Conservation (phyloP, 2,888 invertebrate species). For the Lasioglossum marginatum region DNA sequence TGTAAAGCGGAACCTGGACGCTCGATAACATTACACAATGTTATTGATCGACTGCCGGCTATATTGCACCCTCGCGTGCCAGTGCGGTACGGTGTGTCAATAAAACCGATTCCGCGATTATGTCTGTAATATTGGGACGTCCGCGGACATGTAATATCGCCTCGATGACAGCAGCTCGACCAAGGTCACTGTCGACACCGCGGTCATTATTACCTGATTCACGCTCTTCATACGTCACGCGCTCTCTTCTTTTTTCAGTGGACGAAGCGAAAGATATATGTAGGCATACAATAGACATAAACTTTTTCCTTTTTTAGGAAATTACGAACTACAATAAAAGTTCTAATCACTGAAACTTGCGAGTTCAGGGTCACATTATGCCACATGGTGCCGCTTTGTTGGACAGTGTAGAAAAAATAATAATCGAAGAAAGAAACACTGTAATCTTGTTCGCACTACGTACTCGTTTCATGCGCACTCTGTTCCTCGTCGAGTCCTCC, state of each 20-base stretch:
- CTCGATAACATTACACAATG: not conserved
- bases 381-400: too few species aligned
- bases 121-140: not conserved
- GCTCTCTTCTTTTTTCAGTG: not conserved
- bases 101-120: not conserved
- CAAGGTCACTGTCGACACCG: not conserved
- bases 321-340: too few species aligned
- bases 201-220: not conserved
- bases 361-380: too few species aligned
- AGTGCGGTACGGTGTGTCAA: not conserved
- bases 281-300: too few species aligned
- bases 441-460: too few species aligned
- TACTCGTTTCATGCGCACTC: too few species aligned
- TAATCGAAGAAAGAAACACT: too few species aligned
- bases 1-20: not conserved
- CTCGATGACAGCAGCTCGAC: not conserved
- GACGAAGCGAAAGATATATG: too few species aligned
- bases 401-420: too few species aligned
- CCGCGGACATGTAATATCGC: not conserved
- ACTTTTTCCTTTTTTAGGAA: too few species aligned
- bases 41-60: not conserved
- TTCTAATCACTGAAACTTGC: too few species aligned
- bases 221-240: fast-evolving
- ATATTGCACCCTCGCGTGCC: not conserved
- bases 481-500: too few species aligned